Evolutionary conservation across 1,140 invertebrate species (phyloP).

Genomic region (Lordiphosa mommai): DNA sequence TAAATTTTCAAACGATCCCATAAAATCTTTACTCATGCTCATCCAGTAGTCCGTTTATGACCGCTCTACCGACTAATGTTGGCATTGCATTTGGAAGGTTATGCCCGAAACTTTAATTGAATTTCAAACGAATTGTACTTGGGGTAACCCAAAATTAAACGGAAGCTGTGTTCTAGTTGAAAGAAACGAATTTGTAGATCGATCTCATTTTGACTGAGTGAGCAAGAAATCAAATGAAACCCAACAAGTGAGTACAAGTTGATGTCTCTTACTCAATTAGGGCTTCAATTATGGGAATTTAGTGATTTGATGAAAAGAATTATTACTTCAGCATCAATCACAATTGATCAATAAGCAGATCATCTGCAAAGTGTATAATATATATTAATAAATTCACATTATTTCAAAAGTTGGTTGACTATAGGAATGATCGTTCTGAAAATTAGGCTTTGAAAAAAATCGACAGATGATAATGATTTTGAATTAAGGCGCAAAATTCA

Average conservation of each 20-base stretch:
- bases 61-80: slow-evolving; percentile 23
- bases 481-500: no score
- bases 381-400: no score
- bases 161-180: slow-evolving; percentile 20
- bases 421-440: no score
- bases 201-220: slow-evolving; percentile 9
- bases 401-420: no score
- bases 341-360: no score
- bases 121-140: slow-evolving; percentile 72
- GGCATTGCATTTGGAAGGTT: slow-evolving; percentile 36
- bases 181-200: slow-evolving; percentile 19
- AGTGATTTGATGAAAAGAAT: no score
- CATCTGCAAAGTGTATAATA: no score
- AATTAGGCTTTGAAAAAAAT: no score
- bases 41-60: slow-evolving; percentile 42
- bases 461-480: no score
- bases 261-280: slow-evolving; percentile 28
- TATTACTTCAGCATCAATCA: no score
- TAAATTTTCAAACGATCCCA: slow-evolving; percentile 20
- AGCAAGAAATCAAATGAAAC: slow-evolving; percentile 17
- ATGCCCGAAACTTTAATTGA: slow-evolving; percentile 55
- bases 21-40: slow-evolving; percentile 37
- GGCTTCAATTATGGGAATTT: not conserved
- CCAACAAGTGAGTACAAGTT: slow-evolving; percentile 1
- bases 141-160: slow-evolving; percentile 31